phyloP scores from a whole-genome alignment of 2,797 vertebrate genomes.

The Cyprinodon diabolis region DNA sequence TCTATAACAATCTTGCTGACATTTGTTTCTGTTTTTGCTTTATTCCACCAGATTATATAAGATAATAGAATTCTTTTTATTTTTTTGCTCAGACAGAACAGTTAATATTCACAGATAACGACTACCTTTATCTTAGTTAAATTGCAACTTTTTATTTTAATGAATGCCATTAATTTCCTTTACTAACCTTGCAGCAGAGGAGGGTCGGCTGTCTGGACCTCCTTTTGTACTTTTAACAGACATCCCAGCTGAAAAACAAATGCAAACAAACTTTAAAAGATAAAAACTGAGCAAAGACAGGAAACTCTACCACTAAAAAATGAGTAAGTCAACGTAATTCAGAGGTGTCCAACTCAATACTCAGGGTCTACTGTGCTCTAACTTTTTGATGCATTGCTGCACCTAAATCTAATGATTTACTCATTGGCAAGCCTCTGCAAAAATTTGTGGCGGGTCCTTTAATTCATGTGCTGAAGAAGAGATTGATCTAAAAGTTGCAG shows the following conservation, averaged over 20 bases:
- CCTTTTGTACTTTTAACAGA: slow-evolving; percentile 68
- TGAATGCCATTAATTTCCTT: neutral
- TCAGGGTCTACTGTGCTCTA: neutral
- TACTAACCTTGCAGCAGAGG: slow-evolving; percentile 71
- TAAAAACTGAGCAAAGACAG: neutral
- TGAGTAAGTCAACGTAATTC: neutral
- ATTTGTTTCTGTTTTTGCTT: neutral
- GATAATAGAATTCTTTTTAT: neutral
- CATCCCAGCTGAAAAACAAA: slow-evolving; percentile 63
- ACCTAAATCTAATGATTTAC: neutral
- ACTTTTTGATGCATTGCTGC: neutral
- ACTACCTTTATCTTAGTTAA: neutral
- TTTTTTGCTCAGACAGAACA: neutral
- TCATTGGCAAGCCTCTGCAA: neutral
- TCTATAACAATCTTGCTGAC: too few species aligned
- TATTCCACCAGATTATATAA: neutral
- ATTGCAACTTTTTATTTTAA: slow-evolving; percentile 1
- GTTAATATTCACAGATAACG: neutral
- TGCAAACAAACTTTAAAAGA: slow-evolving; percentile 12
- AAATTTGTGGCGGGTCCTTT: too few species aligned
- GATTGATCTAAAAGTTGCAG: neutral
- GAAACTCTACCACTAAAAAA: neutral
- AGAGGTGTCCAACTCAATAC: too few species aligned
- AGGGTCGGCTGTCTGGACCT: slow-evolving; percentile 54
- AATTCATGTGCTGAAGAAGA: neutral